Conservation (phyloP, 2,797 vertebrate genomes). For the Enteromius anoplus region DNA sequence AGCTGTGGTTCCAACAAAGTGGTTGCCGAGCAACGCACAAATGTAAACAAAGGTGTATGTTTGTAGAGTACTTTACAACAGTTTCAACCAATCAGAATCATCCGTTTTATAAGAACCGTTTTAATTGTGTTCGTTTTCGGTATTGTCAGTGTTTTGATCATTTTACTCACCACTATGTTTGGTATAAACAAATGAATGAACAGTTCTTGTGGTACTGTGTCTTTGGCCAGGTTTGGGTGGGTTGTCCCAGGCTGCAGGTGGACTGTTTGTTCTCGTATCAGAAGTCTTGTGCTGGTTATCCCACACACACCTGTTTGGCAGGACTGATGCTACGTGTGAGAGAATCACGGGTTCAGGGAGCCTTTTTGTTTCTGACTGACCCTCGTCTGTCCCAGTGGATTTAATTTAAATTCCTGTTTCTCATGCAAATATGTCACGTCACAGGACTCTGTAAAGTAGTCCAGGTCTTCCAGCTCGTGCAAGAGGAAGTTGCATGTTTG, state of each 20-base stretch:
- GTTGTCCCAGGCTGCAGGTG: background rate
- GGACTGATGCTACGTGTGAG: background rate
- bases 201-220: no score
- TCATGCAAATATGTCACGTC: background rate
- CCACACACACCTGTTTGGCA: conserved; percentile 26
- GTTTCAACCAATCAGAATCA: no score
- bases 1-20: no score
- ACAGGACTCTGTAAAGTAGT: background rate
- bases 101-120: no score
- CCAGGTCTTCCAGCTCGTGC: background rate
- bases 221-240: background rate
- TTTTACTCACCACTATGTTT: no score
- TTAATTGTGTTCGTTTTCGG: background rate
- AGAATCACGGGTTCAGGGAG: background rate
- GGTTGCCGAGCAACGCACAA: no score
- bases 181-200: no score
- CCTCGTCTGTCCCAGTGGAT: background rate
- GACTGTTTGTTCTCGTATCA: conserved; percentile 17
- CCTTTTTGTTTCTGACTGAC: background rate
- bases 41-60: no score
- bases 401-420: background rate
- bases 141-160: background rate
- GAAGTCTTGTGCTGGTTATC: conserved; percentile 15
- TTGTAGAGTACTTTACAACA: no score
- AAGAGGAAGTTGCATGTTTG: conserved; percentile 22